phyloP scores from a whole-genome alignment of 2,888 invertebrate genomes.

The Amphipoea oculea region DNA sequence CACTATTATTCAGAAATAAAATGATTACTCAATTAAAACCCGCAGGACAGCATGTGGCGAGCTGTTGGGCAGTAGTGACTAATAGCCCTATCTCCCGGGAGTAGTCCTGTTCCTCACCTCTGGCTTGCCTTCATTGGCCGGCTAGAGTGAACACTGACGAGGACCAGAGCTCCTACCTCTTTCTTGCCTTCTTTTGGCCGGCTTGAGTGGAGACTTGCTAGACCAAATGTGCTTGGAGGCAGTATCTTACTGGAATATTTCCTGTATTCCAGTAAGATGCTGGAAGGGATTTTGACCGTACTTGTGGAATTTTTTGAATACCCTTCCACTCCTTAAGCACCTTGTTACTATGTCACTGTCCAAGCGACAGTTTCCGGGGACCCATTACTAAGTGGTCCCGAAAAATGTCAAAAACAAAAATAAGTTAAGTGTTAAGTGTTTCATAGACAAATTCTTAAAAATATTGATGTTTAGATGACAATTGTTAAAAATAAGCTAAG shows the following conservation, averaged over 20 bases:
- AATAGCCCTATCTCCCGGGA: no score
- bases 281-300: background rate
- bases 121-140: no score
- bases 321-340: background rate
- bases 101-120: no score
- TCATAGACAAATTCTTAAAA: background rate
- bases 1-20: background rate
- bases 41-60: no score
- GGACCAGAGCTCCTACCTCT: no score
- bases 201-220: background rate
- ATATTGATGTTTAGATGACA: background rate
- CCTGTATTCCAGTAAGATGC: no score
- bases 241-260: background rate
- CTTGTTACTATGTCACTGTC: background rate
- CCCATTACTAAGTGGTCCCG: background rate
- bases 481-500: background rate
- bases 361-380: background rate
- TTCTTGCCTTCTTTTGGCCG: background rate
- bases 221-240: background rate
- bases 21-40: background rate
- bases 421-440: background rate
- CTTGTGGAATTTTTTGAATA: background rate
- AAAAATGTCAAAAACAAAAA: background rate
- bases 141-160: no score
- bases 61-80: no score